Percentiles rank a stretch among this genome's conserved stretches.
Evolutionary conservation across 2,888 invertebrate genomes (phyloP).

Genomic region (Ceramica pisi): DNA sequence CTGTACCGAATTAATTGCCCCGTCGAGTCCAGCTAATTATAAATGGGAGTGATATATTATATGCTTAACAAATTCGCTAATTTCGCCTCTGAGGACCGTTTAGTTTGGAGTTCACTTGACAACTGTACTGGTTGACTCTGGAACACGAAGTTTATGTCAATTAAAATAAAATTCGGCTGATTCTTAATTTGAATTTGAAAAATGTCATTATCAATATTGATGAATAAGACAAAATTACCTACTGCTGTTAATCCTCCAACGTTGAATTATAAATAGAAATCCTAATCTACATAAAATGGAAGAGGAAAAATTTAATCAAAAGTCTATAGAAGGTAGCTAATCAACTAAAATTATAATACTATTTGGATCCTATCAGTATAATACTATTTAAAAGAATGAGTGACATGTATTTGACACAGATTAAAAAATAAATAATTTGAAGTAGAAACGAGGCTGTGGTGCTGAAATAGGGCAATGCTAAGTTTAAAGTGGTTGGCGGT

Average conservation of each 20-base stretch:
- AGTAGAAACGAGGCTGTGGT: constrained; percentile 25
- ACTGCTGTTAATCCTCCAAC: no score
- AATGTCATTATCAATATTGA: background rate
- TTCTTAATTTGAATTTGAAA: background rate
- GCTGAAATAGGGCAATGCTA: constrained; percentile 32
- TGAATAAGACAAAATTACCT: no score
- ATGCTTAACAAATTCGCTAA: constrained; percentile 73
- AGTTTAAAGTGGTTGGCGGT: constrained; percentile 45
- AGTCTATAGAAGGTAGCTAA: no score
- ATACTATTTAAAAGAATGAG: background rate
- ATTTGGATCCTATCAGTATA: no score
- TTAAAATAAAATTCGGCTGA: background rate
- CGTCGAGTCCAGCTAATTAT: constrained; percentile 80
- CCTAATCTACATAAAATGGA: no score
- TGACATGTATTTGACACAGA: constrained; percentile 6
- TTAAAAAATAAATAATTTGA: background rate
- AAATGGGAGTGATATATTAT: constrained; percentile 78
- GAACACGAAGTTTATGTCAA: background rate
- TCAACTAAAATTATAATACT: no score
- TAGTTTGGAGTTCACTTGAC: constrained; percentile 30
- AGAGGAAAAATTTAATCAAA: no score
- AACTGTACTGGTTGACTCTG: background rate
- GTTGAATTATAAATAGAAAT: no score
- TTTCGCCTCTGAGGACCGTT: constrained; percentile 71
- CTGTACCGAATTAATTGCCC: constrained; percentile 77